These are phyloP conservation scores for Polypterus senegalus DNA, from an alignment of 2,113 vertebrate genomes.

Conservation along the genomic window DNA sequence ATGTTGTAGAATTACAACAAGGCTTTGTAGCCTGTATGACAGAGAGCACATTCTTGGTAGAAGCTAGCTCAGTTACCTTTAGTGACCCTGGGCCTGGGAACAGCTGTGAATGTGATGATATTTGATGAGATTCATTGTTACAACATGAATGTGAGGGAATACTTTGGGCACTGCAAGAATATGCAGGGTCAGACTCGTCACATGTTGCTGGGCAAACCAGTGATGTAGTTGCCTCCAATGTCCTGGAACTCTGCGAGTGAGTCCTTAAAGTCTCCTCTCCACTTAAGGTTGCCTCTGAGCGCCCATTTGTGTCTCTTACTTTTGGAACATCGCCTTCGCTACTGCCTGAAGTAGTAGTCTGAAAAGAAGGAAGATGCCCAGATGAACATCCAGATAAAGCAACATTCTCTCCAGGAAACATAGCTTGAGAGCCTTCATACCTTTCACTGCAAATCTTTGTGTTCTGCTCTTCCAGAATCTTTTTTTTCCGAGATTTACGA, in stretches of 20 bases:
- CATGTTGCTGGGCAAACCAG: no score
- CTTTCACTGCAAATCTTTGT: slow-evolving; percentile 31
- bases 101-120: background rate
- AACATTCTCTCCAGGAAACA: slow-evolving; percentile 40
- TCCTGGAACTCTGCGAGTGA: no score
- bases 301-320: slow-evolving; percentile 5
- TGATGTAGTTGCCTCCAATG: no score
- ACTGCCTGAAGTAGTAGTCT: slow-evolving; percentile 36
- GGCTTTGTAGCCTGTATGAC: slow-evolving; percentile 8
- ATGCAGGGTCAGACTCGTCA: no score
- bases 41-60: slow-evolving; percentile 10
- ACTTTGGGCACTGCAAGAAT: background rate
- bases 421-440: slow-evolving; percentile 35
- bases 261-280: no score
- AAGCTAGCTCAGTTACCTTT: slow-evolving; percentile 11
- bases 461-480: slow-evolving; percentile 20
- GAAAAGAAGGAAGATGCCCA: slow-evolving; percentile 48
- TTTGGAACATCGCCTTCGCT: slow-evolving; percentile 25
- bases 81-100: slow-evolving; percentile 2
- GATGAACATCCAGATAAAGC: slow-evolving; percentile 34
- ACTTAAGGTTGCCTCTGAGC: no score
- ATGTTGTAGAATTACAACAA: slow-evolving; percentile 18
- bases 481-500: slow-evolving; percentile 35
- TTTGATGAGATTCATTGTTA: background rate
- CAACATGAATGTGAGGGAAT: slow-evolving; percentile 19